phyloP scores from a whole-genome alignment of 64 coral and sea anemone genomes.

The Trachythela sp. region DNA sequence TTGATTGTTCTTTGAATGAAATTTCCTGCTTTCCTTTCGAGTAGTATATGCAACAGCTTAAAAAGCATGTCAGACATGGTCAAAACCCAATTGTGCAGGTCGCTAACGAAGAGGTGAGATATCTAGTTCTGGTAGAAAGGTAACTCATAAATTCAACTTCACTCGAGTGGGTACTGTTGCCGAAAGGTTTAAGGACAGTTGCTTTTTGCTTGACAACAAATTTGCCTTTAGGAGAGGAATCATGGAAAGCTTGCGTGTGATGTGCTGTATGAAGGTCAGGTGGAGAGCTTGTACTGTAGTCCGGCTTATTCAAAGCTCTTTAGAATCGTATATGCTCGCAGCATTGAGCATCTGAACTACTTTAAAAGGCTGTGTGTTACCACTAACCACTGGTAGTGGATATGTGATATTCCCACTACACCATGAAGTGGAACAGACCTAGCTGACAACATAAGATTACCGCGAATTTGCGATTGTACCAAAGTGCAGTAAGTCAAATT shows the following conservation, averaged over 20 bases:
- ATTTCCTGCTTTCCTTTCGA: constrained; percentile 3
- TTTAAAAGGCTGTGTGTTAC: not conserved
- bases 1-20: constrained; percentile 3
- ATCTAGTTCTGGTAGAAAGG: no score
- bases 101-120: no score
- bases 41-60: not conserved
- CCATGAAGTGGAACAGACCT: not conserved
- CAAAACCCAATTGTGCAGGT: no score
- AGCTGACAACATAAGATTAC: not conserved
- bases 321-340: not conserved
- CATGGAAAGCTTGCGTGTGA: not conserved
- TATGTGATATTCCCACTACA: not conserved
- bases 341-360: not conserved
- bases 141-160: no score
- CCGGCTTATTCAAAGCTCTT: not conserved
- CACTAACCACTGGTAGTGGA: not conserved
- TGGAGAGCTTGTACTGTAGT: not conserved
- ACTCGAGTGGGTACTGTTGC: no score
- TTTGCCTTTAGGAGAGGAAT: not conserved
- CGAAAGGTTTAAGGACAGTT: not conserved
- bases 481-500: not conserved
- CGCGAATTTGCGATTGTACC: not conserved
- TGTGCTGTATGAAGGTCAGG: not conserved
- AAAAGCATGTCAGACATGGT: no score
- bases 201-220: not conserved